Evolutionary conservation across 2,888 invertebrate species (phyloP).

Genomic region (Papilio elwesi): DNA sequence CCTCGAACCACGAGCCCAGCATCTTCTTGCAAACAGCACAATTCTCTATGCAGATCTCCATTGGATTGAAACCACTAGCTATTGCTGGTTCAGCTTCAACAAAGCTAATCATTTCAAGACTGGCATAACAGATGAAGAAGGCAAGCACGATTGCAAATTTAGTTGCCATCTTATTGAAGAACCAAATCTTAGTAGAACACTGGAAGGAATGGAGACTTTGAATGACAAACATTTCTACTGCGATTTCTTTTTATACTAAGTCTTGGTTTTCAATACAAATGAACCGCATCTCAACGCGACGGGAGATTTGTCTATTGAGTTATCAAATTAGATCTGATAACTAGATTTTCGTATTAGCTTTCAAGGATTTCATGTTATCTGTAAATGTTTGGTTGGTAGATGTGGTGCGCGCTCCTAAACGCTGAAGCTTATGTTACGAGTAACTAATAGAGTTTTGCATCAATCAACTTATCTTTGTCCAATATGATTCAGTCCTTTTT

Average conservation of each 20-base stretch:
- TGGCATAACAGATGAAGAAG: too few relatives aligned
- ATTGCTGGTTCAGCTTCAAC: constrained; percentile 36
- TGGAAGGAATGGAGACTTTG: not conserved
- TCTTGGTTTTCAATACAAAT: not conserved
- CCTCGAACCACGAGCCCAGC: constrained; percentile 93
- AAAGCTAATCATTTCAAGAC: constrained; percentile 3
- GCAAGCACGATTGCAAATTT: not conserved
- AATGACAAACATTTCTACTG: not conserved
- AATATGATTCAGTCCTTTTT: not conserved
- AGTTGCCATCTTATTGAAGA: not conserved
- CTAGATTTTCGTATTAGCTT: not conserved
- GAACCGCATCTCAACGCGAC: not conserved
- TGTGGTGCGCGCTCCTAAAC: too few relatives aligned
- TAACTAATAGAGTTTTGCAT: not conserved
- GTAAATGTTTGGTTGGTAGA: too few relatives aligned
- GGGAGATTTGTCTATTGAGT: constrained; percentile 2
- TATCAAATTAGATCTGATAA: constrained; percentile 5
- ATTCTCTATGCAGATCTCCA: constrained; percentile 91
- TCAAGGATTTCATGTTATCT: not conserved
- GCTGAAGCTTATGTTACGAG: too few relatives aligned
- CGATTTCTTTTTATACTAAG: not conserved
- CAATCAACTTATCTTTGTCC: not conserved
- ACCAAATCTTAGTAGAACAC: not conserved
- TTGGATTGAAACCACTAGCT: constrained; percentile 77
- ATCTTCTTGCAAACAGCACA: constrained; percentile 95